Evolutionary conservation across 2,888 invertebrate species (phyloP).

Genomic region (Ypsolopha scabrella): DNA sequence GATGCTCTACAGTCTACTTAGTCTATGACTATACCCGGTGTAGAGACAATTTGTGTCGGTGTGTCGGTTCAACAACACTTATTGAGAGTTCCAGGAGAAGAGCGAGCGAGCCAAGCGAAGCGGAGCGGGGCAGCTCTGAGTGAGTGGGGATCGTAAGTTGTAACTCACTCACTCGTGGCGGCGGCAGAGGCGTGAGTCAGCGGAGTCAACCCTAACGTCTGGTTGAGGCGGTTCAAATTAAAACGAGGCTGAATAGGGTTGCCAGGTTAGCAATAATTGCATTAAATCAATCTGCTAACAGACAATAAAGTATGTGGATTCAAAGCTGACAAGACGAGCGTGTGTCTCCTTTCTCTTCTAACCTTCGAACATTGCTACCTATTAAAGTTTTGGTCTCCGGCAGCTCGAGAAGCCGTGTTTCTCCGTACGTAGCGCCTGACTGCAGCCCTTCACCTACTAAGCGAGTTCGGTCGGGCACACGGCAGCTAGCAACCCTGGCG

Average conservation of each 20-base stretch:
- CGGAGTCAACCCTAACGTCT: not conserved
- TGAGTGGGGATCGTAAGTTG: not conserved
- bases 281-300: not conserved
- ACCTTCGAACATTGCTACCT: too few relatives aligned
- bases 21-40: not conserved
- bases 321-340: too few relatives aligned
- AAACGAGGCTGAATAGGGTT: constrained; percentile 1
- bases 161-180: constrained; percentile 7
- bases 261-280: not conserved
- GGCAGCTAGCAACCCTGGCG: not conserved
- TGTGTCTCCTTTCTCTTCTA: too few relatives aligned
- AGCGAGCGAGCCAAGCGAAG: too few relatives aligned
- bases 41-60: not conserved
- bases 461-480: too few relatives aligned
- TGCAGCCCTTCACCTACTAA: too few relatives aligned
- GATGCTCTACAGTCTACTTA: too few relatives aligned
- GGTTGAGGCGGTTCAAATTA: not conserved
- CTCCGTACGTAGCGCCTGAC: too few relatives aligned
- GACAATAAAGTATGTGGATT: too few relatives aligned
- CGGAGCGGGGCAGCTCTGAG: too few relatives aligned
- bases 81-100: not conserved
- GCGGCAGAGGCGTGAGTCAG: constrained; percentile 6
- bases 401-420: too few relatives aligned
- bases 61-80: constrained; percentile 3
- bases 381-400: too few relatives aligned